A percentile compares a stretch with the other conserved stretches of the same genome.
These are phyloP conservation scores for Danionella dracula DNA, from an alignment of 2,797 vertebrate genomes.

Conservation along the genomic window DNA sequence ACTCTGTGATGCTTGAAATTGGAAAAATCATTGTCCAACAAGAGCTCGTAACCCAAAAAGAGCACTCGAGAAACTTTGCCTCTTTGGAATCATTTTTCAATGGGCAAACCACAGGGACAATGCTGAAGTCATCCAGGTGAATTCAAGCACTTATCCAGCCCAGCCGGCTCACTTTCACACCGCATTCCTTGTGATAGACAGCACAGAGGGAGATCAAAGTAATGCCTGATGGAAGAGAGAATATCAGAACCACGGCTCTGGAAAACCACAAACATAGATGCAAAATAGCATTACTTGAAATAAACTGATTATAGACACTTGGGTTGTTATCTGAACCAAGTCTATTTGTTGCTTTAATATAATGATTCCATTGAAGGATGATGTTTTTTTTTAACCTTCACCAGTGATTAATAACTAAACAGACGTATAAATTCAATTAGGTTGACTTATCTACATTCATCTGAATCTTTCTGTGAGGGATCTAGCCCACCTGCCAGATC, in stretches of 20 bases:
- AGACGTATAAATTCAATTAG: not conserved
- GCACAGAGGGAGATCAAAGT: conserved; percentile 10
- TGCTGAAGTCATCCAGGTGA: conserved; percentile 18
- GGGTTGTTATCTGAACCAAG: not conserved
- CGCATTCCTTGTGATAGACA: conserved; percentile 27
- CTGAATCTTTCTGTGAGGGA: not conserved
- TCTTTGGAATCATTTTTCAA: conserved; percentile 8
- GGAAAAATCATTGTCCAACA: not conserved
- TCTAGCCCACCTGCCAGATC: conserved; percentile 22
- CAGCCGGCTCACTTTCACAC: not conserved
- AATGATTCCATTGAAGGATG: conserved; percentile 11
- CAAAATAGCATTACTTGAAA: conserved; percentile 12
- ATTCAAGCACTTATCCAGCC: conserved; percentile 22
- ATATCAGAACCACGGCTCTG: not conserved
- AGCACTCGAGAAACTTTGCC: conserved; percentile 12
- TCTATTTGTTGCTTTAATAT: not conserved
- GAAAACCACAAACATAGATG: not conserved
- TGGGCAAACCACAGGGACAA: not conserved
- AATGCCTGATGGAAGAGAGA: conserved; percentile 14
- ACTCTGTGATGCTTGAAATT: not conserved
- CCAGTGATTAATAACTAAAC: not conserved
- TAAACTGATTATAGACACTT: no score
- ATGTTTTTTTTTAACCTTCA: not conserved
- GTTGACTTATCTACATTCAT: conserved; percentile 4
- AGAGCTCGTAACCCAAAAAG: not conserved